Conservation (phyloP, 2,888 invertebrate genomes). For the Mellilla xanthometata region DNA sequence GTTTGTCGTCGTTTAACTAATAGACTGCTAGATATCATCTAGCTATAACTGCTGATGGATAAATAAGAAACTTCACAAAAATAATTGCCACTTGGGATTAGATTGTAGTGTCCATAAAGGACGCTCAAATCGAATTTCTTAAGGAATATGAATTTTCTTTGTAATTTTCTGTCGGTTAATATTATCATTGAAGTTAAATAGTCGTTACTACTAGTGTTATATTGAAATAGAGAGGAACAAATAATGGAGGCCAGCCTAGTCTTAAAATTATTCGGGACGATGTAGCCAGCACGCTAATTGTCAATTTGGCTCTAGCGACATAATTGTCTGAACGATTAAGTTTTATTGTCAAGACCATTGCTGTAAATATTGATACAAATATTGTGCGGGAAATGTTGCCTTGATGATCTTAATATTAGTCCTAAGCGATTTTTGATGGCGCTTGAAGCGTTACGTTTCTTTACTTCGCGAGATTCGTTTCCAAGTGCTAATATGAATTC, state of each 20-base stretch:
- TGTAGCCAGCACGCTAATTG: slow-evolving; percentile 47
- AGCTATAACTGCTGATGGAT: slow-evolving; percentile 20
- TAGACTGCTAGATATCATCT: slow-evolving; percentile 8
- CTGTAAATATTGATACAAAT: slow-evolving; percentile 59
- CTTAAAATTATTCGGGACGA: slow-evolving; percentile 44
- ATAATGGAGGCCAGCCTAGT: slow-evolving; percentile 25
- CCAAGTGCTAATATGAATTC: slow-evolving; percentile 14
- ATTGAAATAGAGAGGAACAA: slow-evolving; percentile 25
- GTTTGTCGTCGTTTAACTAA: slow-evolving; percentile 13
- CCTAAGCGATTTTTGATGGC: slow-evolving; percentile 70
- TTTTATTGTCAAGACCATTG: slow-evolving; percentile 51
- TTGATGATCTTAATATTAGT: slow-evolving; percentile 53
- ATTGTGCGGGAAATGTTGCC: slow-evolving; percentile 44
- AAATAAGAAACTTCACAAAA: slow-evolving; percentile 1
- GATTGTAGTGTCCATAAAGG: no score
- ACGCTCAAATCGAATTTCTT: no score
- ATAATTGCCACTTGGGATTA: background rate
- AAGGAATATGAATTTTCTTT: no score
- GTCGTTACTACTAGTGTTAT: slow-evolving; percentile 20
- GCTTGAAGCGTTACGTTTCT: slow-evolving; percentile 13
- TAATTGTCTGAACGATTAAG: slow-evolving; percentile 58
- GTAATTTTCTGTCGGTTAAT: no score
- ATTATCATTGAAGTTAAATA: no score
- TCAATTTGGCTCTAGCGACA: slow-evolving; percentile 44
- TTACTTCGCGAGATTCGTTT: slow-evolving; percentile 7